Evolutionary conservation across 2,113 vertebrate species (phyloP).

Genomic region (Gobius niger): DNA sequence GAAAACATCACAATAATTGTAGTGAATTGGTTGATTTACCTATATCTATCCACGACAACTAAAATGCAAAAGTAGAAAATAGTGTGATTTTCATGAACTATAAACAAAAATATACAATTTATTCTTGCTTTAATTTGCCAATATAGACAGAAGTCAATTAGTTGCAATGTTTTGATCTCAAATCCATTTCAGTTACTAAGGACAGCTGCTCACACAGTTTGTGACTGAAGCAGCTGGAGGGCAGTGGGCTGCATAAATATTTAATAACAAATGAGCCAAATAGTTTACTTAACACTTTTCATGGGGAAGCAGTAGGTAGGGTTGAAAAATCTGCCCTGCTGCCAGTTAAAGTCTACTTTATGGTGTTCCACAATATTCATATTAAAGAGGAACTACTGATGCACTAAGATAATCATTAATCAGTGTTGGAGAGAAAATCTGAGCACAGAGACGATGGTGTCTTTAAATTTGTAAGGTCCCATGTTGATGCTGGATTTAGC

Average conservation of each 20-base stretch:
- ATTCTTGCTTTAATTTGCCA: no score
- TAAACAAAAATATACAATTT: no score
- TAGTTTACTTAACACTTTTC: background rate
- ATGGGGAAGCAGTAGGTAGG: constrained; percentile 26
- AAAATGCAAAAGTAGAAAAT: no score
- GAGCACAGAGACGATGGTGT: constrained; percentile 38
- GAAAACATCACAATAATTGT: no score
- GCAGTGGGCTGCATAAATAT: background rate
- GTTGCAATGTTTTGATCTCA: background rate
- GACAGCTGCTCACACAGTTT: no score
- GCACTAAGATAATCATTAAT: constrained; percentile 69
- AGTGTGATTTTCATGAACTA: no score
- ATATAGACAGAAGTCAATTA: no score
- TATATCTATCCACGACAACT: no score
- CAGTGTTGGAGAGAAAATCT: constrained; percentile 42
- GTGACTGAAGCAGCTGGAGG: no score
- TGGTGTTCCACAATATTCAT: constrained; percentile 57
- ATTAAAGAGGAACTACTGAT: constrained; percentile 57
- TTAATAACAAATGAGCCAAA: no score
- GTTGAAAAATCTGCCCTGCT: constrained; percentile 22
- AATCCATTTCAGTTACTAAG: background rate
- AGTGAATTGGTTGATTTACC: no score
- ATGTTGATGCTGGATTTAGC: constrained; percentile 53
- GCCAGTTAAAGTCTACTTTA: constrained; percentile 45
- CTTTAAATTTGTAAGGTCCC: constrained; percentile 48